Base-by-base conservation (phyloP, 1,140 invertebrate species). In the Drosophila seguyi region DNA sequence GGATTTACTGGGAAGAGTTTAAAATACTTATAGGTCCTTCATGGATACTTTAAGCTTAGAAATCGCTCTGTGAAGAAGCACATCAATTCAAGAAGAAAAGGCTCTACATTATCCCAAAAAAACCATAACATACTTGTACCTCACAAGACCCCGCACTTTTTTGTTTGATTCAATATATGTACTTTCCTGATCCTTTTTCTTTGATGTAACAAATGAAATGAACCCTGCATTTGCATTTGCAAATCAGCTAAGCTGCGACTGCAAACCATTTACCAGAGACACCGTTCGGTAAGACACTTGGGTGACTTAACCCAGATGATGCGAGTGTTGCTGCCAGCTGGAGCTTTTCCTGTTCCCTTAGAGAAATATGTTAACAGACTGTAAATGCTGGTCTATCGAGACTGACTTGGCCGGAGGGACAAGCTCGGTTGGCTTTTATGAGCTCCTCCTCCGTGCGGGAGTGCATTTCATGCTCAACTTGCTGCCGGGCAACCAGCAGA, bases 401-500 rank as follows among this genome's bases (percentile, higher is more conserved):
- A 71, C 36, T 34, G 42, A 52, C 22, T 38, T 60, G 39, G 39
- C 47, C 20, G 69, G 27, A 55, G 68, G 56, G 68, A 45, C 57
- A 74, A 62, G 47, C 81, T 72, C 57, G 76, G 75, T 59, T 77
- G 72, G 63, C 16, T 62, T 87, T 71, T 60, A 72, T 57, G 82
- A 69, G 42, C 41, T 66, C 22, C 18, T 60, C 39, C 47, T 41
- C 16, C 42, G 34, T 62, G 45, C 60, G 29, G 63, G 45, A 66
- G 38, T 69, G 81, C 75, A 81, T 77, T 81, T 81, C 44, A 81
- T 56, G 73, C 56, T 61, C 38, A 41, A 81, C 55, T 81, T 57
- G 44, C 47, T 47, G 41, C 18, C 41, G 29, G 53, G 38, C 27
- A 58, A 8, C 52, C 52, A 55, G 4, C 52, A 55, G 52, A 55